Evolutionary conservation across 2,888 invertebrate species (phyloP).

Genomic region (Cabera pusaria): DNA sequence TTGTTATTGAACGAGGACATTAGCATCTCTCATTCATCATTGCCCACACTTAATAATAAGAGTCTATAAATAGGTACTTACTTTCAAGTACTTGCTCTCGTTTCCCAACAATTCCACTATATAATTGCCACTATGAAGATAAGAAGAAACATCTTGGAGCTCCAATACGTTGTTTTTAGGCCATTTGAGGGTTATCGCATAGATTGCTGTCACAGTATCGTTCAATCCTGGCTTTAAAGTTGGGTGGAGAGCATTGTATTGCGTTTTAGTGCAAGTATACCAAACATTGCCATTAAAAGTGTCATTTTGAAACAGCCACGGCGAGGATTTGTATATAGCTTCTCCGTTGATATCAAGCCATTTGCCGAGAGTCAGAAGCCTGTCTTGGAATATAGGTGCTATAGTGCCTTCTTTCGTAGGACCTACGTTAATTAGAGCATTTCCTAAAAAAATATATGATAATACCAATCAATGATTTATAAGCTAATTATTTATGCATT

Average conservation of each 20-base stretch:
- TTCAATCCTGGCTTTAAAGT: slow-evolving; percentile 37
- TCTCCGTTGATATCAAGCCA: slow-evolving; percentile 95
- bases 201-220: slow-evolving; percentile 72
- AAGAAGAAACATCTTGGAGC: slow-evolving; percentile 43
- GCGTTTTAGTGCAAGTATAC: slow-evolving; percentile 83
- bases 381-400: slow-evolving; percentile 92
- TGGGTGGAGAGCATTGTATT: slow-evolving; percentile 46
- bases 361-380: slow-evolving; percentile 88
- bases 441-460: no score
- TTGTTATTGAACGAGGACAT: no score
- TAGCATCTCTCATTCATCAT: slow-evolving; percentile 10
- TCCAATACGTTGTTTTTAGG: slow-evolving; percentile 81
- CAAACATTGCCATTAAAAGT: slow-evolving; percentile 87
- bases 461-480: no score
- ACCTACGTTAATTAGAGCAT: slow-evolving; percentile 92
- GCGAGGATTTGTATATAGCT: slow-evolving; percentile 90
- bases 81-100: slow-evolving; percentile 42
- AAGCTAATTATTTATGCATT: no score
- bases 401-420: slow-evolving; percentile 96
- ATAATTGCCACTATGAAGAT: slow-evolving; percentile 48
- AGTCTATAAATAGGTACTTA: slow-evolving; percentile 39
- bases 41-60: not conserved
- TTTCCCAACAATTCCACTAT: slow-evolving; percentile 54
- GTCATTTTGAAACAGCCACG: slow-evolving; percentile 94
- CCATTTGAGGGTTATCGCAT: slow-evolving; percentile 88